Percentiles rank a stretch among this genome's conserved stretches.
These are phyloP conservation scores for Caretta caretta DNA, from an alignment of 2,113 vertebrate species.

Conservation along the genomic window DNA sequence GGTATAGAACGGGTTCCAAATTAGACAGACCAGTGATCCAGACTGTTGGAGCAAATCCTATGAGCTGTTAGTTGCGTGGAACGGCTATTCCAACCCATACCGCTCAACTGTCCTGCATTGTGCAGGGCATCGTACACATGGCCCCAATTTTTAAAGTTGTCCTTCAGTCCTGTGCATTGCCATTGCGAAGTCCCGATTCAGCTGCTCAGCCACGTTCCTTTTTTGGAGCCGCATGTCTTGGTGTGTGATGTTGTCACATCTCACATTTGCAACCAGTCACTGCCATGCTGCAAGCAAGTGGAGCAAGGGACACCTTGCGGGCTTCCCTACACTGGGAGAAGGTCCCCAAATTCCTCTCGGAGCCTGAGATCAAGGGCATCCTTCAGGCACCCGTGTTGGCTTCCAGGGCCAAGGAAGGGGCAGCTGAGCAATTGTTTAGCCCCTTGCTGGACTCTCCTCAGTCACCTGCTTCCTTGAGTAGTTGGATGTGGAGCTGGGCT, in stretches of 20 bases:
- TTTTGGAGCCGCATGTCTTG: no score
- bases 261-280: no score
- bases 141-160: no score
- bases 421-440: constrained; percentile 76
- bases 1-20: background rate
- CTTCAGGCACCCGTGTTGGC: constrained; percentile 58
- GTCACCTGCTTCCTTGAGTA: constrained; percentile 90
- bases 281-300: no score
- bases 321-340: constrained; percentile 74
- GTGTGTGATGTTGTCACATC: no score
- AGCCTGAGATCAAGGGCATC: constrained; percentile 81
- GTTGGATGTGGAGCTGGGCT: constrained; percentile 89
- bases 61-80: no score
- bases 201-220: no score
- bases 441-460: constrained; percentile 85
- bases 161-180: no score
- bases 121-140: no score
- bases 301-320: constrained; percentile 60
- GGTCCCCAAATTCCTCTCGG: constrained; percentile 86
- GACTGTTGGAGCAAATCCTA: background rate
- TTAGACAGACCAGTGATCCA: background rate
- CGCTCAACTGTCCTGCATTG: no score
- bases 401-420: constrained; percentile 62
- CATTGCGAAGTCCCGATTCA: no score
- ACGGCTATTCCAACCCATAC: no score